These are phyloP conservation scores for Pollimyrus isidori DNA, from an alignment of 2,113 vertebrate genomes.

Conservation along the genomic window DNA sequence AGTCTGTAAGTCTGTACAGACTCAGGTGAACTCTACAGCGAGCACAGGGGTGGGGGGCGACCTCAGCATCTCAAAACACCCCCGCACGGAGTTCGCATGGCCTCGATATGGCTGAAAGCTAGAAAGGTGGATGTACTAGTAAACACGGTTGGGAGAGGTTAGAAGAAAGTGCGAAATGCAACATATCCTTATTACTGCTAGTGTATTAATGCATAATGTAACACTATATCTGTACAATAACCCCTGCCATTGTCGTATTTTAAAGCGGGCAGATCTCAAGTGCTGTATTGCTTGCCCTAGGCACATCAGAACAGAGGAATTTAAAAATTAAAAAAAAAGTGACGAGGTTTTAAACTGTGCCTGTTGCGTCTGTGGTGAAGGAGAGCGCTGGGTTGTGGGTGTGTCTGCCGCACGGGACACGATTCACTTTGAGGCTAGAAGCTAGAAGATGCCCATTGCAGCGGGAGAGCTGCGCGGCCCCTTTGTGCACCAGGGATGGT, in stretches of 20 bases:
- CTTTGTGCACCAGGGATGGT: not conserved
- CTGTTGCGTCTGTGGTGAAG: not conserved
- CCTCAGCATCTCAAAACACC: not conserved
- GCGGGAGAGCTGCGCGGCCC: not conserved
- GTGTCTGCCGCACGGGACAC: not conserved
- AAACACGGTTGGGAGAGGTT: not conserved
- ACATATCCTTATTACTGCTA: constrained; percentile 10
- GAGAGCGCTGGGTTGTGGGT: not conserved
- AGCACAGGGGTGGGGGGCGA: not conserved
- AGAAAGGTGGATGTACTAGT: not conserved
- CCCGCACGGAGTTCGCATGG: not conserved
- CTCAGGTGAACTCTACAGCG: constrained; percentile 1
- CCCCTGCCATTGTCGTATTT: not conserved
- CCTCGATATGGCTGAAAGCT: constrained; percentile 2
- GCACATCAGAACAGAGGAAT: constrained; percentile 13
- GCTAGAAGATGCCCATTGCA: not conserved
- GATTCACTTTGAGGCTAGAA: not conserved
- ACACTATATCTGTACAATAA: constrained; percentile 7
- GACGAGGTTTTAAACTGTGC: not conserved
- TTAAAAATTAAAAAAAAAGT: not conserved
- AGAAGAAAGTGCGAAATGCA: constrained; percentile 10
- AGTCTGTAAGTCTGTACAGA: not conserved
- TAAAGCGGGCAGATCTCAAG: constrained; percentile 1
- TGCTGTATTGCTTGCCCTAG: constrained; percentile 23
- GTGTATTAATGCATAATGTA: constrained; percentile 1